phyloP scores from a whole-genome alignment of 2,888 invertebrate species.

The Clostera curtula region DNA sequence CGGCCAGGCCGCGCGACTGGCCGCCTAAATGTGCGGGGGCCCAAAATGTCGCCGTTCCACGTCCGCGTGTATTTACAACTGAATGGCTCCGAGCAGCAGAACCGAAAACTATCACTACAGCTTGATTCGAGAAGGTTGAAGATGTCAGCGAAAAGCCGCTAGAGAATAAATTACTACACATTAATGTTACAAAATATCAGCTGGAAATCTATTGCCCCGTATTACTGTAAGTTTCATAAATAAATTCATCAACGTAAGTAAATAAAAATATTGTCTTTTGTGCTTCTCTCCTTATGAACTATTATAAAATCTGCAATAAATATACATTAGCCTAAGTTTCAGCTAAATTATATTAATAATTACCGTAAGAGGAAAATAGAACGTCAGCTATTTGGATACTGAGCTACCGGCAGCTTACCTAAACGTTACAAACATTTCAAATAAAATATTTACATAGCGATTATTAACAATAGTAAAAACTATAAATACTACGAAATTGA shows the following conservation, averaged over 20 bases:
- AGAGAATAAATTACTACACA: constrained; percentile 7
- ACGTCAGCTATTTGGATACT: constrained; percentile 30
- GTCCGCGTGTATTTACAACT: no score
- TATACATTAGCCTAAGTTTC: constrained; percentile 51
- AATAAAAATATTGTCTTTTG: constrained; percentile 67
- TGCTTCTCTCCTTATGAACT: constrained; percentile 50
- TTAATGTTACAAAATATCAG: constrained; percentile 11
- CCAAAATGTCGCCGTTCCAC: no score
- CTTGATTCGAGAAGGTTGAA: constrained; percentile 2
- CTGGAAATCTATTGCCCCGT: constrained; percentile 42
- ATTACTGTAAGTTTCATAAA: constrained; percentile 40
- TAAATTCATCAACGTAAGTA: constrained; percentile 44
- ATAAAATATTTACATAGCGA: constrained; percentile 65
- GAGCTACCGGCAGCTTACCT: constrained; percentile 31
- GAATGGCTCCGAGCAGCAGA: neutral
- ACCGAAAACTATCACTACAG: neutral
- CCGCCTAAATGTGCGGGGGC: no score
- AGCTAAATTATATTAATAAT: constrained; percentile 33
- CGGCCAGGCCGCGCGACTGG: no score
- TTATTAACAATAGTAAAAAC: constrained; percentile 59
- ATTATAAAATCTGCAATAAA: constrained; percentile 59
- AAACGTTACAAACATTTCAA: constrained; percentile 46
- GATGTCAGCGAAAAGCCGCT: constrained; percentile 12
- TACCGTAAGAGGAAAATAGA: constrained; percentile 32
- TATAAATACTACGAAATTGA: constrained; percentile 66